Base-by-base conservation (phyloP, 2,113 vertebrate genomes). In the Hypocryptadius cinnamomeus region DNA sequence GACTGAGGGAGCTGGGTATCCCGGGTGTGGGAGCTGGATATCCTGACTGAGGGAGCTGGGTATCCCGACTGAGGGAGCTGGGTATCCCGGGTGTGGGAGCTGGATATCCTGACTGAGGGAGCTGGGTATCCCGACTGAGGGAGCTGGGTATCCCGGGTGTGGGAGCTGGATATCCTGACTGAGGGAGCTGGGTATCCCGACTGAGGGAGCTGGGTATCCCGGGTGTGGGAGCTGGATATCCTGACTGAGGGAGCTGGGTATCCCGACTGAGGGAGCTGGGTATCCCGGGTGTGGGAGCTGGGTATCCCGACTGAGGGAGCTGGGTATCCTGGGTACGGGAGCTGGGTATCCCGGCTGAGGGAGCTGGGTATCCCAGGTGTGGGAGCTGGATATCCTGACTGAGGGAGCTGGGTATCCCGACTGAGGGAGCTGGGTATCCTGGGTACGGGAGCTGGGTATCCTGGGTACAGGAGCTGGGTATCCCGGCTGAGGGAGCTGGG, bases 41-140 rank as follows among this genome's bases (percentile, higher is more conserved):
- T 50, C 40, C 30, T 39, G 30, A 24, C 33, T 30, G 53, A 2
- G 3, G n/a, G 33, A 37, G 16, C 17, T 22, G 42, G 30, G 7
- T 15, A 7, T n/a, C 31, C 66, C 48, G 4, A 25, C 27, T 1
- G 54, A 40, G 11, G 63, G 20, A n/a, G n/a, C n/a, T n/a, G n/a
- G n/a, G 12, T 13, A 6, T 53, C 44, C 65, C 39, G 4, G n/a
- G 24, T 0, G 57, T 35, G 18, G 40, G 40, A 40, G 17, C 0
- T n/a, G n/a, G n/a, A n/a, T n/a, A n/a, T n/a, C n/a, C n/a, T n/a
- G n/a, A n/a, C 0, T 40, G 42, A 4, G 15, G 15, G 42, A 24
- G 48, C 17, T 22, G 42, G 30, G 7, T 15, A 7, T n/a, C 31
- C 66, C 48, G 4, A 25, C 27, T 1, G 54, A 40, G 11, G 35